phyloP scores from a whole-genome alignment of 2,113 vertebrate genomes.

The Potamarius usumacintae region DNA sequence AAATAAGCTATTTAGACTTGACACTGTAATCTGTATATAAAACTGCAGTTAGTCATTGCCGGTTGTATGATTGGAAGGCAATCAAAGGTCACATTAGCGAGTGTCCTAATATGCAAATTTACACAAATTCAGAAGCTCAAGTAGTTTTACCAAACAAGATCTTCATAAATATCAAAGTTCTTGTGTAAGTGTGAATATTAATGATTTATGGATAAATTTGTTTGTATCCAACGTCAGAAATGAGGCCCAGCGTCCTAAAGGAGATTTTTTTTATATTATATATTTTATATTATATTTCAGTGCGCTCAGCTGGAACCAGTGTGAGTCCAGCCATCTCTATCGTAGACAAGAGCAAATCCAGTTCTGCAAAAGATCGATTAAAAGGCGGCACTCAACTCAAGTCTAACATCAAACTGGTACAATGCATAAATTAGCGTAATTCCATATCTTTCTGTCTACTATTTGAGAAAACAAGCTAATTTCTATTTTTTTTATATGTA shows the following conservation, averaged over 20 bases:
- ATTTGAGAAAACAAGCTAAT: background rate
- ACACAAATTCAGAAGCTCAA: background rate
- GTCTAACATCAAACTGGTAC: constrained; percentile 80
- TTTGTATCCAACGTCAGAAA: background rate
- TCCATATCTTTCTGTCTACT: background rate
- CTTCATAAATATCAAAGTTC: background rate
- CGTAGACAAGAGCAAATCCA: constrained; percentile 41
- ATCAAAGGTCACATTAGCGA: background rate
- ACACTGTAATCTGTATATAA: background rate
- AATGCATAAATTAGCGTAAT: background rate
- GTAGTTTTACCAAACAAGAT: background rate
- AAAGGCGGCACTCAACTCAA: constrained; percentile 82
- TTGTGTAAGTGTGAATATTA: background rate
- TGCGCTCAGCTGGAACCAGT: constrained; percentile 31
- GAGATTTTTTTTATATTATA: background rate
- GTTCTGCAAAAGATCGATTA: constrained; percentile 54
- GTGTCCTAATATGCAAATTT: background rate
- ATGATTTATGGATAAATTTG: background rate
- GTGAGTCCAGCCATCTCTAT: constrained; percentile 29
- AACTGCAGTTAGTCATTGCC: background rate
- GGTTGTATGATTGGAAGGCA: background rate
- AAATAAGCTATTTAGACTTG: background rate
- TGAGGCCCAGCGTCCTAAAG: background rate
- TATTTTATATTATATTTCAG: constrained; percentile 17
- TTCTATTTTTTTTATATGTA: background rate